A percentile compares a stretch with the other conserved stretches of the same genome.
Evolutionary conservation across 2,888 invertebrate species (phyloP).

Genomic region (Eilema griseolum): DNA sequence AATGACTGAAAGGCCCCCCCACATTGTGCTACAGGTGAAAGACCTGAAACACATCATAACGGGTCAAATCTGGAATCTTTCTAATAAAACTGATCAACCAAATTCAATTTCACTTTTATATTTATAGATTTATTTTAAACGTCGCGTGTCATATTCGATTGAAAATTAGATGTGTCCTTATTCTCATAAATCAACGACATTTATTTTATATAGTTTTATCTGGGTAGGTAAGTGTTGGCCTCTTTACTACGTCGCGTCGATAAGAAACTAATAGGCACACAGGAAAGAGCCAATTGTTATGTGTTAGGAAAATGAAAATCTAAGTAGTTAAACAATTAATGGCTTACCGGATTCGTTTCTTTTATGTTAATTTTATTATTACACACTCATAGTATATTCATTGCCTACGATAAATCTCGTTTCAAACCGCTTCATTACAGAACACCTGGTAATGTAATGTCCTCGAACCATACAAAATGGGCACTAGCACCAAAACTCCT

Average conservation of each 20-base stretch:
- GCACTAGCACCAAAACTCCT: too few relatives aligned
- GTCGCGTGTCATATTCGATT: background rate
- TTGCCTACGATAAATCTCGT: background rate
- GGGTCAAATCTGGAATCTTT: background rate
- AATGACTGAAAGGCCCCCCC: background rate
- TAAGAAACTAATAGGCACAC: background rate
- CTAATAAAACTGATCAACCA: too few relatives aligned
- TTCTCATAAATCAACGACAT: background rate
- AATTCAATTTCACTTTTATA: too few relatives aligned
- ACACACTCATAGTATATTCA: background rate
- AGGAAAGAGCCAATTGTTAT: background rate
- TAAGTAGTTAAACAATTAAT: constrained; percentile 2
- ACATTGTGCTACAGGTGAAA: background rate
- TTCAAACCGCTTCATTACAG: too few relatives aligned
- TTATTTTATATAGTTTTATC: background rate
- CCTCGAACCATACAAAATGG: too few relatives aligned
- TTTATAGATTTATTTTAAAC: too few relatives aligned
- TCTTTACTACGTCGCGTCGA: constrained; percentile 8
- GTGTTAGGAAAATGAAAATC: background rate
- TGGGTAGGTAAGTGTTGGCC: background rate
- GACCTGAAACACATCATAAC: background rate
- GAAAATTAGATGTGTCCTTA: background rate
- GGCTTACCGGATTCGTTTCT: background rate
- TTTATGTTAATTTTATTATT: background rate
- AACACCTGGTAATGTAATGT: too few relatives aligned